Conservation (phyloP, 1,140 invertebrate genomes). For the Tetramorium alpestre region DNA sequence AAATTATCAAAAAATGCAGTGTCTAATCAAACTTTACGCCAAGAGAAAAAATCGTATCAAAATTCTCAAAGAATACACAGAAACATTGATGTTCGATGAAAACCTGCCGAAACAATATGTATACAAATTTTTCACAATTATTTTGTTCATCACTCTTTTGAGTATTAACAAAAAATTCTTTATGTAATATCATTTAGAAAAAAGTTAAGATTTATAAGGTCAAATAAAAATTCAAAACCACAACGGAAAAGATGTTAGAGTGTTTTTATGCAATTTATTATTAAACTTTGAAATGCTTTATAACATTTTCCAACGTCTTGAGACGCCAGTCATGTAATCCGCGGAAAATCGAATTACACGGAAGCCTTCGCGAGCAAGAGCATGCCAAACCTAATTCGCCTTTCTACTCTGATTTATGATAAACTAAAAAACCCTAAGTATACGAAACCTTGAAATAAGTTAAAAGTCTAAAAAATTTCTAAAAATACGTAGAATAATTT, state of each 20-base stretch:
- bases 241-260: neutral
- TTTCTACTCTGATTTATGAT: neutral
- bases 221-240: neutral
- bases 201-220: neutral
- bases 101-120: neutral
- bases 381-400: constrained; percentile 18
- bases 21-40: neutral
- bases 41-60: neutral
- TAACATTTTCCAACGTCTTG: constrained; percentile 12
- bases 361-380: constrained; percentile 25
- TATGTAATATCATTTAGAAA: neutral
- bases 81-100: neutral
- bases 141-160: neutral
- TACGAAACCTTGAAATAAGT: neutral
- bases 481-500: neutral
- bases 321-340: constrained; percentile 35
- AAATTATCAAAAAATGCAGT: neutral
- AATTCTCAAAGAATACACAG: neutral
- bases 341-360: constrained; percentile 43
- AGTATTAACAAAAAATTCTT: neutral
- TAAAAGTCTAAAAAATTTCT: neutral
- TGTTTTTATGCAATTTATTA: constrained; percentile 5
- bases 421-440: neutral
- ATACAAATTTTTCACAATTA: neutral
- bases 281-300: neutral